These are phyloP conservation scores for Excalfactoria chinensis DNA, from an alignment of 2,113 vertebrate species.

Conservation along the genomic window DNA sequence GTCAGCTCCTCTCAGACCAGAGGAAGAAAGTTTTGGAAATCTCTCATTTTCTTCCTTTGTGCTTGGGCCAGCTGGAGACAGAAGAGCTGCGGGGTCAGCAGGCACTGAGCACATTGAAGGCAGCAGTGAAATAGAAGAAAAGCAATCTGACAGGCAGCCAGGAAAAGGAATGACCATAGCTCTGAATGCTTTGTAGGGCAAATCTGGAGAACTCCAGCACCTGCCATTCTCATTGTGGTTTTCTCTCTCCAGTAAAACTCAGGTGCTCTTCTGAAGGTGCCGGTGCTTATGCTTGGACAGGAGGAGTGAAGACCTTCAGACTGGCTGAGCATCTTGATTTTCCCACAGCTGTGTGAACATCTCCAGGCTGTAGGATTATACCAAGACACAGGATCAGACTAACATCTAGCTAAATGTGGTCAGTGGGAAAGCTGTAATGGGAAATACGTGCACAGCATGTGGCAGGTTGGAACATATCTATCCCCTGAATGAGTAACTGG, in stretches of 20 bases:
- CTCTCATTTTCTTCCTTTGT: neutral
- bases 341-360: neutral
- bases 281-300: neutral
- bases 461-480: neutral
- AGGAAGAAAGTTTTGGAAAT: neutral
- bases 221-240: neutral
- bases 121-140: neutral
- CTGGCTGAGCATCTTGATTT: neutral
- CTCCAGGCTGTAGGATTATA: neutral
- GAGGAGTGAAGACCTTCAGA: neutral
- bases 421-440: neutral
- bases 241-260: neutral
- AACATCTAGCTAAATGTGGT: neutral
- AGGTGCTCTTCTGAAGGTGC: neutral
- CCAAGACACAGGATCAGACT: neutral
- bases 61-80: neutral
- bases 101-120: neutral
- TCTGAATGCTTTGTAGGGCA: neutral
- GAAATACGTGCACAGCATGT: neutral
- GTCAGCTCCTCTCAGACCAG: slow-evolving; percentile 6
- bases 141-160: neutral
- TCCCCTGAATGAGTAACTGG: neutral
- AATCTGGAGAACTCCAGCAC: neutral
- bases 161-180: neutral
- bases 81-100: neutral